phyloP scores from a whole-genome alignment of 2,797 vertebrate genomes.

The Petrocephalus schoutedeni region DNA sequence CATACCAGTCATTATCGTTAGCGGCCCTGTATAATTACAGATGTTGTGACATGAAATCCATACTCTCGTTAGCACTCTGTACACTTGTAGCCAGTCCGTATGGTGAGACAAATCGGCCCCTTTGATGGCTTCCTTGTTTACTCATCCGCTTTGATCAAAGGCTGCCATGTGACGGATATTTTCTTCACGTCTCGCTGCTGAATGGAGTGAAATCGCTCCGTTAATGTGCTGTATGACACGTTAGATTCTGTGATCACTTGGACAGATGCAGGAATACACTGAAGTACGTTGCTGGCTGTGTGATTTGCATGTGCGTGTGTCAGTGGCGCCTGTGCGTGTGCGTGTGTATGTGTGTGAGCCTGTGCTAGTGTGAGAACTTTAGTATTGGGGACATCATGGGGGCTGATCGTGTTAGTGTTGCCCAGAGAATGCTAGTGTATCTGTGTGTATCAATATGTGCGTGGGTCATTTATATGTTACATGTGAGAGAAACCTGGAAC shows the following conservation, averaged over 20 bases:
- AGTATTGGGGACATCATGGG: too few species aligned
- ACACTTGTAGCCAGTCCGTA: neutral
- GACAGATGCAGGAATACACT: slow-evolving; percentile 10
- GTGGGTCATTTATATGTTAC: too few species aligned
- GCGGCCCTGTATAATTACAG: neutral
- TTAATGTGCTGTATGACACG: slow-evolving; percentile 19
- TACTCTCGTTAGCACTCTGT: neutral
- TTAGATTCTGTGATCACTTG: neutral
- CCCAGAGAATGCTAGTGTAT: too few species aligned
- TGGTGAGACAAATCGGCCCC: neutral
- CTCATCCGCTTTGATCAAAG: slow-evolving; percentile 9
- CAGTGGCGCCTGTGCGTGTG: neutral
- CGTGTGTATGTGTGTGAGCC: neutral
- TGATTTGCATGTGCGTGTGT: neutral
- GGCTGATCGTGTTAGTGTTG: too few species aligned
- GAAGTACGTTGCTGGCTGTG: neutral
- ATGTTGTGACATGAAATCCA: neutral
- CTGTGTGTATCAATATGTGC: too few species aligned
- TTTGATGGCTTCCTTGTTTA: slow-evolving; percentile 15
- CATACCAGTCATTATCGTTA: neutral
- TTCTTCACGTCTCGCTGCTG: slow-evolving; percentile 11
- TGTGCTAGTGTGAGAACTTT: too few species aligned
- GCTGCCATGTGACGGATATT: slow-evolving; percentile 13
- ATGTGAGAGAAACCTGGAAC: too few species aligned
- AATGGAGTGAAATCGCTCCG: slow-evolving; percentile 12